Evolutionary conservation across 2,113 vertebrate genomes (phyloP).

Genomic region (Cyanistes caeruleus): DNA sequence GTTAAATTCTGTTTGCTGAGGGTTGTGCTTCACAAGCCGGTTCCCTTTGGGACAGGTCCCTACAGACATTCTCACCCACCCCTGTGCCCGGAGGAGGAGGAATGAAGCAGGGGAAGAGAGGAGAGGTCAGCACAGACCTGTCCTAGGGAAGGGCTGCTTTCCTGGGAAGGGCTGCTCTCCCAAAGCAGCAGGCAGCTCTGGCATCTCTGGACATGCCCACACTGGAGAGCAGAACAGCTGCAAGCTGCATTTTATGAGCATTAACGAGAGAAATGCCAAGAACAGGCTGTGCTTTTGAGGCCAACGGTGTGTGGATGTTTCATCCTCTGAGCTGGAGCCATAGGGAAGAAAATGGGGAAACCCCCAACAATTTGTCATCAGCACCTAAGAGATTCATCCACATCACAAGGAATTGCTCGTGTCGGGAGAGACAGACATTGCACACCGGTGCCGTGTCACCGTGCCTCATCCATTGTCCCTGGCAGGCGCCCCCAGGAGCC

Average conservation of each 20-base stretch:
- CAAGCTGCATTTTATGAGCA: neutral
- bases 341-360: neutral
- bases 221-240: neutral
- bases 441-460: rapidly evolving
- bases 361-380: neutral
- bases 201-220: neutral
- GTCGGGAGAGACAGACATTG: neutral
- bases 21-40: rapidly evolving
- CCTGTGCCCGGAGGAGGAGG: rapidly evolving
- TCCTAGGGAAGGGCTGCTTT: neutral
- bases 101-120: neutral
- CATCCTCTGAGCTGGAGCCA: neutral
- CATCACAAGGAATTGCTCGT: neutral
- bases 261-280: neutral
- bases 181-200: neutral
- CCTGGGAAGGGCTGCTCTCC: neutral
- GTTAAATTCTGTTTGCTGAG: neutral
- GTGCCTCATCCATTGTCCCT: neutral
- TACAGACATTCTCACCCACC: neutral
- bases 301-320: neutral
- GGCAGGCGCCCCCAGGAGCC: neutral
- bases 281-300: neutral
- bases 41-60: neutral
- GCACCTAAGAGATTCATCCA: neutral
- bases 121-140: neutral